Percentiles rank a stretch among this genome's conserved stretches.
These are phyloP conservation scores for Tromatobia lineatoria DNA, from an alignment of 2,888 invertebrate species.

Conservation along the genomic window DNA sequence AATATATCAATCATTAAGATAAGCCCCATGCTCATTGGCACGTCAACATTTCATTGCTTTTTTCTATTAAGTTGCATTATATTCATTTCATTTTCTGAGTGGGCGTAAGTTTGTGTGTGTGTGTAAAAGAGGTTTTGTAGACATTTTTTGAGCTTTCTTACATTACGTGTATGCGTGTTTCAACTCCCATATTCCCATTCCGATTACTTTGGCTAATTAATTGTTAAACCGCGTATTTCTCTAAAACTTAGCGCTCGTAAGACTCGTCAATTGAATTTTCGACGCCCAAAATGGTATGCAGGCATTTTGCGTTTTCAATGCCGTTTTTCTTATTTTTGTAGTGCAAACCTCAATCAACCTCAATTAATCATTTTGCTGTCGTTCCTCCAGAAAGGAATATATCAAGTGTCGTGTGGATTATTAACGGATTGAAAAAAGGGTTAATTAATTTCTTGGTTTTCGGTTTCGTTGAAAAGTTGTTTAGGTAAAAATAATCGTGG, in stretches of 20 bases:
- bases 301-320: not conserved
- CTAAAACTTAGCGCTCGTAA: not conserved
- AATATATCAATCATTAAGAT: slow-evolving; percentile 41
- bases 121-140: no score
- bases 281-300: not conserved
- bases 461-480: not conserved
- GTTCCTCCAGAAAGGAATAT: not conserved
- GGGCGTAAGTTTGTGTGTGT: not conserved
- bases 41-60: slow-evolving; percentile 65
- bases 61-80: slow-evolving; percentile 33
- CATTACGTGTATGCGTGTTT: slow-evolving; percentile 20
- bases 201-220: slow-evolving; percentile 15
- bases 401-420: not conserved
- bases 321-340: not conserved
- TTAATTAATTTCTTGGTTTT: not conserved
- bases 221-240: slow-evolving; percentile 6
- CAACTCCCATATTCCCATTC: not conserved
- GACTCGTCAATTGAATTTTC: not conserved
- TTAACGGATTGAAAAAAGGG: not conserved
- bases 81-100: not conserved
- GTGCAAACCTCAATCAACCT: not conserved
- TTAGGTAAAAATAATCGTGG: not conserved
- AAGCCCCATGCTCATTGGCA: slow-evolving; percentile 68
- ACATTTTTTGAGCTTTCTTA: slow-evolving; percentile 28
- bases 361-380: not conserved